Conservation (phyloP, 2,797 vertebrate genomes). For the Trichosurus vulpecula region DNA sequence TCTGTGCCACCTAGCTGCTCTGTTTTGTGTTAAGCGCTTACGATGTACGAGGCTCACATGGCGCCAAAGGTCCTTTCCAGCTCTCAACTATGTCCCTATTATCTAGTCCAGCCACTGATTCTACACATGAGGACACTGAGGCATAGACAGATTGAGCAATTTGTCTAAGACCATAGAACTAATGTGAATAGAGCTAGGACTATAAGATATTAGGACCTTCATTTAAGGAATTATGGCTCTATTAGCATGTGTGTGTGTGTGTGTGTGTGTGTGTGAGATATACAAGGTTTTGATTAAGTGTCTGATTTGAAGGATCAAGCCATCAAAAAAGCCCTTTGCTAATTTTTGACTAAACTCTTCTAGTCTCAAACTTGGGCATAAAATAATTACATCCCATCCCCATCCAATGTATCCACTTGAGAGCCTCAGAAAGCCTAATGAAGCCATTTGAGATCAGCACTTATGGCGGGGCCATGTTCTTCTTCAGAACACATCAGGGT, state of each 20-base stretch:
- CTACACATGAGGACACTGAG: not conserved
- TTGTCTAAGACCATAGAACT: not conserved
- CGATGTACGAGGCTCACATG: not conserved
- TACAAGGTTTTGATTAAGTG: slow-evolving; percentile 53
- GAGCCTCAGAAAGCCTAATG: slow-evolving; percentile 38
- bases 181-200: not conserved
- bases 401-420: slow-evolving; percentile 66
- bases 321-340: slow-evolving; percentile 76
- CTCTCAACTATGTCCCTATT: not conserved
- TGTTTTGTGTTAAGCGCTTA: not conserved
- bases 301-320: slow-evolving; percentile 79
- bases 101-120: not conserved
- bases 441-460: slow-evolving; percentile 49
- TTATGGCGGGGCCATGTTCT: slow-evolving; percentile 51
- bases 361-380: slow-evolving; percentile 74
- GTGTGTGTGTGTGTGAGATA: not conserved
- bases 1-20: not conserved
- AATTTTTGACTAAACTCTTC: slow-evolving; percentile 75
- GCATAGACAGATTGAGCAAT: not conserved
- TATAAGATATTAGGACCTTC: not conserved
- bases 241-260: not conserved
- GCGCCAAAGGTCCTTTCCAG: not conserved
- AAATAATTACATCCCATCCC: slow-evolving; percentile 75
- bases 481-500: slow-evolving; percentile 55
- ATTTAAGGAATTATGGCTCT: not conserved